These are phyloP conservation scores for Bufotes viridis DNA, from an alignment of 2,797 vertebrate genomes.

Conservation along the genomic window DNA sequence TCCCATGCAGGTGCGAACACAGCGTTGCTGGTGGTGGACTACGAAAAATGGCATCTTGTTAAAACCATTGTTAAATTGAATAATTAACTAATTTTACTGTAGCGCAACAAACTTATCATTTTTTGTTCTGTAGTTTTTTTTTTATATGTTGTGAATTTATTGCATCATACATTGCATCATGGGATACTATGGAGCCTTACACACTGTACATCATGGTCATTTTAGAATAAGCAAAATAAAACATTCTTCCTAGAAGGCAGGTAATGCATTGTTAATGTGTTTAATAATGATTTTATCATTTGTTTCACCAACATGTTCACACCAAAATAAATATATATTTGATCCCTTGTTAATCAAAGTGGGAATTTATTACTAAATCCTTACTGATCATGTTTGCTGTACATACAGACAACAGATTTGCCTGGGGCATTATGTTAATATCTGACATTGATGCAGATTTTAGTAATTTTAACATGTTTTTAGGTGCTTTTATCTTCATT, in stretches of 20 bases:
- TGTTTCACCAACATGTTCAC: too few relatives aligned
- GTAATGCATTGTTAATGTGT: not conserved
- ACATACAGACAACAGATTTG: conserved; percentile 6
- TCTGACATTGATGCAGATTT: not conserved
- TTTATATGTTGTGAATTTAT: not conserved
- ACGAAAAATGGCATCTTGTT: too few relatives aligned
- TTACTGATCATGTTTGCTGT: not conserved
- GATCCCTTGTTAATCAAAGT: not conserved
- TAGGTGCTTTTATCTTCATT: not conserved
- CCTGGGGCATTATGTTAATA: conserved; percentile 26
- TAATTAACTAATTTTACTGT: not conserved
- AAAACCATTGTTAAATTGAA: too few relatives aligned
- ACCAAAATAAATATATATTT: not conserved
- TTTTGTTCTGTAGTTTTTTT: not conserved
- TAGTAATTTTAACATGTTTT: conserved; percentile 19
- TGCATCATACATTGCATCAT: not conserved
- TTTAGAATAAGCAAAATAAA: not conserved
- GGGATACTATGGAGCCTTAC: not conserved
- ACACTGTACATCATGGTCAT: too few relatives aligned
- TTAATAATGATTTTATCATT: not conserved
- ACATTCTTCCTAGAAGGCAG: not conserved
- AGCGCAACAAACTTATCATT: not conserved
- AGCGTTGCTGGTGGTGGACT: too few relatives aligned
- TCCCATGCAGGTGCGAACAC: too few relatives aligned
- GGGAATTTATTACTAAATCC: not conserved